These are phyloP conservation scores for Ochotona princeps DNA, from an alignment of 2,113 vertebrate species.

Conservation along the genomic window DNA sequence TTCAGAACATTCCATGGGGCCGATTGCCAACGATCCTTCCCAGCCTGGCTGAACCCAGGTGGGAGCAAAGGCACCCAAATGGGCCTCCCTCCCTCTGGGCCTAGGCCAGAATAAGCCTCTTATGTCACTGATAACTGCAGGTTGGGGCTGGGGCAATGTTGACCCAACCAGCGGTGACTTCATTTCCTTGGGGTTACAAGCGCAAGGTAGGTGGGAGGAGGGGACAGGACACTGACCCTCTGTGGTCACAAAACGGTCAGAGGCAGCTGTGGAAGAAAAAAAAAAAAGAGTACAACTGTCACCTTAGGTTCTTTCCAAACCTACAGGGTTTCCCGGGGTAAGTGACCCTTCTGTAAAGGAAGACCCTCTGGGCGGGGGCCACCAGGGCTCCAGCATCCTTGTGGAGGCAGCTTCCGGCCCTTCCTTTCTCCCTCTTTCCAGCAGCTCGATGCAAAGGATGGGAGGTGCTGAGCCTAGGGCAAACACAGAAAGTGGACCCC, in stretches of 20 bases:
- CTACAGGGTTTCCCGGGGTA: background rate
- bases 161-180: conserved; percentile 32
- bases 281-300: background rate
- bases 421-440: background rate
- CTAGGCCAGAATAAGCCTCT: conserved; percentile 53
- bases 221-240: background rate
- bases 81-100: background rate
- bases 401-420: background rate
- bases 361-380: background rate
- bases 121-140: conserved; percentile 54
- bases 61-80: conserved; percentile 20
- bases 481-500: accelerated
- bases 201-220: background rate
- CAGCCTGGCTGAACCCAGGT: conserved; percentile 16
- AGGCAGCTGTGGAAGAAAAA: background rate
- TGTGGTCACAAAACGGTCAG: background rate
- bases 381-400: too few species aligned
- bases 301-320: background rate
- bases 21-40: conserved; percentile 43
- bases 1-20: conserved; percentile 31
- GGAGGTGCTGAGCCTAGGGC: background rate
- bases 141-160: background rate
- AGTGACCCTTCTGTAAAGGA: background rate
- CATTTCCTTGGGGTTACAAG: conserved; percentile 51
- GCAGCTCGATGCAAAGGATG: background rate